These are phyloP conservation scores for Diprion similis DNA, from an alignment of 1,140 invertebrate species.

Conservation along the genomic window DNA sequence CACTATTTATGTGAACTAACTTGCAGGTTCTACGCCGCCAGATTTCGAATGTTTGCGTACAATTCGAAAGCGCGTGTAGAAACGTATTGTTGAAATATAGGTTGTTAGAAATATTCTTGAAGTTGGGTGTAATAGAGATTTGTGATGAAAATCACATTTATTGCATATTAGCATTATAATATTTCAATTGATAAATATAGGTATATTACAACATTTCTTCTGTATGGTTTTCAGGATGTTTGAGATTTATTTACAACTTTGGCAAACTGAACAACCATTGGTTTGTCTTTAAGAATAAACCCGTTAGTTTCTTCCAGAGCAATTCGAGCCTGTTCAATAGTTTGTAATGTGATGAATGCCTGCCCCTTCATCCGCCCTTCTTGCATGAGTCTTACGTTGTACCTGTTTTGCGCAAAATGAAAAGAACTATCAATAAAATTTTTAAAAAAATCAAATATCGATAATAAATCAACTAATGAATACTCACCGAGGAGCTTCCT, in stretches of 20 bases:
- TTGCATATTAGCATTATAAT: not conserved
- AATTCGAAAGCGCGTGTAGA: too few relatives aligned
- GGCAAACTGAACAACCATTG: constrained; percentile 90
- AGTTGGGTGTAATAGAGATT: not conserved
- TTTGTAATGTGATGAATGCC: constrained; percentile 87
- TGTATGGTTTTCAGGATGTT: not conserved
- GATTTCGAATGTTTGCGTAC: too few relatives aligned
- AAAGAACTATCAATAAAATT: constrained; percentile 12
- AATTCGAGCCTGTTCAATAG: constrained; percentile 71
- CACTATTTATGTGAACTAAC: too few relatives aligned
- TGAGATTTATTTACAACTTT: constrained; percentile 56
- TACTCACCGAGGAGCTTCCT: constrained; percentile 63
- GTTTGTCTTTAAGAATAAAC: constrained; percentile 86
- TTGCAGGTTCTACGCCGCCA: too few relatives aligned
- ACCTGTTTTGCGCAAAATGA: constrained; percentile 53
- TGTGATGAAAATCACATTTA: not conserved
- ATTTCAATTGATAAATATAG: not conserved
- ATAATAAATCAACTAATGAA: constrained; percentile 19
- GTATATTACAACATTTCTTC: not conserved
- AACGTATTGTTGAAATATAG: too few relatives aligned
- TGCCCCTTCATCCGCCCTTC: constrained; percentile 97
- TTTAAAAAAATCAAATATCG: constrained; percentile 12
- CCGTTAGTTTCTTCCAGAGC: constrained; percentile 89
- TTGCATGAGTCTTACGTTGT: constrained; percentile 90
- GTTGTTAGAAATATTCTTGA: too few relatives aligned